phyloP scores from a whole-genome alignment of 2,113 vertebrate genomes.

The Pluvianellus socialis region DNA sequence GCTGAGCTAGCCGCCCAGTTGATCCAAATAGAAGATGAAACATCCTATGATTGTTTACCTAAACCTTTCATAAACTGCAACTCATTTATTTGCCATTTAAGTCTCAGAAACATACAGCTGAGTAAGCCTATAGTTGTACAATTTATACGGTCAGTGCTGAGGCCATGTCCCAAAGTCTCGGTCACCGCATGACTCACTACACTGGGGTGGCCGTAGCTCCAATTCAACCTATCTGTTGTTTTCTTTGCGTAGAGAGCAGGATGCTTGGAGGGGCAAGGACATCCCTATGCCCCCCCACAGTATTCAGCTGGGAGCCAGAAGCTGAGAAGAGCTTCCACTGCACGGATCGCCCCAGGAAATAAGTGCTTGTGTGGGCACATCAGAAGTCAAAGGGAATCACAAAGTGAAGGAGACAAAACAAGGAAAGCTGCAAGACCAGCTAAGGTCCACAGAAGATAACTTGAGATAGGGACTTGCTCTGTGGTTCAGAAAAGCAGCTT shows the following conservation, averaged over 20 bases:
- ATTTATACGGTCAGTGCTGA: not conserved
- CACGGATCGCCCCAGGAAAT: not conserved
- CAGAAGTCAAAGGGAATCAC: not conserved
- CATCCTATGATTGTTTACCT: not conserved
- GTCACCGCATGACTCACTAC: not conserved
- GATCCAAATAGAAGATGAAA: not conserved
- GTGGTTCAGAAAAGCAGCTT: not conserved
- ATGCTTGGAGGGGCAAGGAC: not conserved
- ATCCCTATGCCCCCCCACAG: rapidly evolving
- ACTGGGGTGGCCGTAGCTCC: rapidly evolving
- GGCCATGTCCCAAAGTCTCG: not conserved
- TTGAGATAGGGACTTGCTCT: not conserved
- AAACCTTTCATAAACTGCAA: not conserved
- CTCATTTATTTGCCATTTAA: not conserved
- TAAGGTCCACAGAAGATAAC: not conserved
- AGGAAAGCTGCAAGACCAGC: not conserved
- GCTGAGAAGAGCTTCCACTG: not conserved
- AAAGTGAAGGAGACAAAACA: not conserved
- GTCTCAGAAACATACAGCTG: not conserved
- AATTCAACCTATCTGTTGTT: not conserved
- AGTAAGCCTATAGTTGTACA: not conserved
- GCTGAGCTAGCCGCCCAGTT: not conserved
- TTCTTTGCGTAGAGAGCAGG: not conserved
- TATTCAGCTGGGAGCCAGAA: not conserved
- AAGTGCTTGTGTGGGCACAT: not conserved